A percentile compares a stretch with the other conserved stretches of the same genome.
These are phyloP conservation scores for Molossus molossus DNA, from an alignment of 2,797 vertebrate species.

Conservation along the genomic window DNA sequence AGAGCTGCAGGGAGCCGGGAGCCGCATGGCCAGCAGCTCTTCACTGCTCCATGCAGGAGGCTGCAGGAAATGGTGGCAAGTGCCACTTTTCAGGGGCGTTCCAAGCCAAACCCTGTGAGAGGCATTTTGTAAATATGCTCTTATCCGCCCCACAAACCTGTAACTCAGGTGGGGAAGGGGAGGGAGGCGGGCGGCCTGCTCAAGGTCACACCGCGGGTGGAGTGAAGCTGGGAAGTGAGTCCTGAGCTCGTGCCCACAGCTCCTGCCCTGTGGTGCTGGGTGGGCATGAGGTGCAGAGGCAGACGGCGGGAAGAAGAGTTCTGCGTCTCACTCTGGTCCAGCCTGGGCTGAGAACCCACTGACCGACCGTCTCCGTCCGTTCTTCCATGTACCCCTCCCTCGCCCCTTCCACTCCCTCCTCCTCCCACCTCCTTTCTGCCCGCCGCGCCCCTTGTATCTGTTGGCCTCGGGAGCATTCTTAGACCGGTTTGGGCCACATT, in stretches of 20 bases:
- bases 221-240: neutral
- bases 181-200: neutral
- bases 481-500: neutral
- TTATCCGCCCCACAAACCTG: neutral
- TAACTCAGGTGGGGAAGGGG: neutral
- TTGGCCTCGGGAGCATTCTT: neutral
- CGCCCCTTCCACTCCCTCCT: neutral
- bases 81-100: neutral
- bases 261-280: neutral
- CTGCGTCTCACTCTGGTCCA: neutral
- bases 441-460: neutral
- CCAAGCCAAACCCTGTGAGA: neutral
- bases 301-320: neutral
- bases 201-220: neutral
- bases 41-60: rapidly evolving
- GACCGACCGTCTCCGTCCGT: too few species aligned
- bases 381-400: neutral
- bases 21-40: rapidly evolving
- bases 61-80: too few species aligned
- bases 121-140: neutral
- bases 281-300: rapidly evolving
- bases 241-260: neutral
- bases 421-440: neutral
- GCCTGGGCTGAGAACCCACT: neutral
- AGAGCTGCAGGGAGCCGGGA: neutral